Evolutionary conservation across 2,888 invertebrate genomes (phyloP), one percentile per base, ranked within the genome.

Genomic region (Cheilosia variabilis): DNA sequence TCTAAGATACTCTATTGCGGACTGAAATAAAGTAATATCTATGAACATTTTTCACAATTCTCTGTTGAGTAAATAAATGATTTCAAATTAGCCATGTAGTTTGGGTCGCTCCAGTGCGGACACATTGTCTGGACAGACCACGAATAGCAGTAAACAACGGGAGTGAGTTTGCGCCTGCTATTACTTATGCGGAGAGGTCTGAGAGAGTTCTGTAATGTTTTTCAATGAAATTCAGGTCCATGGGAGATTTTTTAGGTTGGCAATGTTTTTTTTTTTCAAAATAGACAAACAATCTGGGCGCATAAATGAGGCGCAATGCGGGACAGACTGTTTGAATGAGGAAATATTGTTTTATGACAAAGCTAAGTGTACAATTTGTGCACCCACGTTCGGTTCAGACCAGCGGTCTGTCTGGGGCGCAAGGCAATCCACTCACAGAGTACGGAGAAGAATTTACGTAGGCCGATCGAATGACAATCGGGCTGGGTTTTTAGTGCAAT

Each of bases 271-370:
- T n/a, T 52, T 57, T 58, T 43, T 22, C 31, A 53, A 6, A 10
- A 41, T 17, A 27, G 71, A 66, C 66, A 45, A 45, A 52, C 65
- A 60, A 37, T 73, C 10, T n/a, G 9, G 24, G 65, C 17, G 27
- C 27, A 27, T 27, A 27, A 22, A 2, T 27, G 27, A 27, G 6
- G 7, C 27, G 58, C 50, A 53, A 19, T 73, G 43, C 31, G 52
- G 45, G 37, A 13, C 52, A 34, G 34, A 34, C 19, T 13, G 34
- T 7, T 9, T 37, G 52, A 66, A 76, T 71, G 58, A 76, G 76
- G 81, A 81, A 76, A 81, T 65, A 71, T 76, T 81, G 76, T 81
- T 81, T 81, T 81, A 81, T 57, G 17, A 17, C 45, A 50, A 55
- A 43, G 27, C n/a, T 81, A 65, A 75, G 75, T 57, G 76, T 58